Percentiles rank a stretch among this genome's conserved stretches.
phyloP scores from a whole-genome alignment of 2,888 invertebrate genomes.

The Xestoiulus laeticollis region DNA sequence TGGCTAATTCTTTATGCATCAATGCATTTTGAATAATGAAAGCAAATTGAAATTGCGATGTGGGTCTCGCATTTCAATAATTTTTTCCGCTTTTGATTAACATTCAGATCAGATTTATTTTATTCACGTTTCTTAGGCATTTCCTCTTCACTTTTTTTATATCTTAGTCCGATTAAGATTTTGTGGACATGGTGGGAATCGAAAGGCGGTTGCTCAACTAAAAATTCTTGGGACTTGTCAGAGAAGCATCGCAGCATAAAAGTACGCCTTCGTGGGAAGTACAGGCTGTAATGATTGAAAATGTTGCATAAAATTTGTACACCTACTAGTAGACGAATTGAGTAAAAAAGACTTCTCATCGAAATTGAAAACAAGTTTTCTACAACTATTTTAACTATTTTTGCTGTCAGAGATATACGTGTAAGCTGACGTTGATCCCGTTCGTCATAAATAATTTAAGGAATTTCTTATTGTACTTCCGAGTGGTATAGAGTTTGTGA shows the following conservation, averaged over 20 bases:
- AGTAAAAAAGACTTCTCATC: background rate
- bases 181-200: background rate
- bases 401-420: slow-evolving; percentile 10
- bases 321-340: background rate
- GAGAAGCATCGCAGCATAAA: background rate
- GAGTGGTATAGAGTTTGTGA: background rate
- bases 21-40: background rate
- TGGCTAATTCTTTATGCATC: background rate
- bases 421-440: background rate
- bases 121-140: background rate
- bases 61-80: background rate
- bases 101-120: slow-evolving; percentile 26
- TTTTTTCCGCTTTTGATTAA: background rate
- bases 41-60: background rate
- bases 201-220: background rate
- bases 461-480: background rate
- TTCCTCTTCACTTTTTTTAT: background rate
- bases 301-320: background rate
- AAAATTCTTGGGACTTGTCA: background rate
- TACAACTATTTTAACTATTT: background rate
- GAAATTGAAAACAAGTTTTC: slow-evolving; percentile 1
- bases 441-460: background rate
- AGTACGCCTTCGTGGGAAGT: background rate
- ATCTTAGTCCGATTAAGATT: background rate
- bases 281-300: background rate